Percentiles rank a stretch among this genome's conserved stretches.
Conservation (phyloP, 2,797 vertebrate genomes). For the Odontamblyopus lacepedii region DNA sequence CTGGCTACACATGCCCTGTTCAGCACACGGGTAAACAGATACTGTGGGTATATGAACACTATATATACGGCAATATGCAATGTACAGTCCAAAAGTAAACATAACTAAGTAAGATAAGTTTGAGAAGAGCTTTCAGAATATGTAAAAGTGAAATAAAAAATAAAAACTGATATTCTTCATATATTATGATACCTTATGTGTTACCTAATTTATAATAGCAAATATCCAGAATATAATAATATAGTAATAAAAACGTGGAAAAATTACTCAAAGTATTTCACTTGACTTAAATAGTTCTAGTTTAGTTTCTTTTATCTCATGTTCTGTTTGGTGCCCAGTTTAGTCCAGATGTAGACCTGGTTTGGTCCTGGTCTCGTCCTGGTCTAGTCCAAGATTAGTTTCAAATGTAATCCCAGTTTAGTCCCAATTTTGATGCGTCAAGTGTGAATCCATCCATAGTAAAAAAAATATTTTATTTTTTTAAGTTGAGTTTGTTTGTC, state of each 20-base stretch:
- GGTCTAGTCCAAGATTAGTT: too few species aligned
- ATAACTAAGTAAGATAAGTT: not conserved
- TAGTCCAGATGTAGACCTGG: too few species aligned
- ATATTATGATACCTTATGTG: not conserved
- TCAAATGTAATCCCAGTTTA: too few species aligned
- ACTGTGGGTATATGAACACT: conserved; percentile 4
- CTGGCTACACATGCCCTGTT: conserved; percentile 62
- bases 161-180: not conserved
- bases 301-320: not conserved
- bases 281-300: not conserved
- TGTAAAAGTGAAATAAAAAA: not conserved
- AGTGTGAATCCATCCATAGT: too few species aligned
- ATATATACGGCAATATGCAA: not conserved
- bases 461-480: too few species aligned
- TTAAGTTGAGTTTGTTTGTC: too few species aligned
- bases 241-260: not conserved
- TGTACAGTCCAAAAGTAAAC: not conserved
- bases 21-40: conserved; percentile 40
- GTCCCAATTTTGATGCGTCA: too few species aligned
- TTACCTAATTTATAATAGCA: not conserved
- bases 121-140: not conserved
- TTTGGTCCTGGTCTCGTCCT: too few species aligned
- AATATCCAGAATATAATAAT: not conserved
- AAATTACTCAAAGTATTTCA: not conserved
- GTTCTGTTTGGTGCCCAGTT: too few species aligned